Percentiles rank a stretch among this genome's conserved stretches.
Conservation (phyloP, 2,797 vertebrate genomes). For the Phoxinus dragarum region DNA sequence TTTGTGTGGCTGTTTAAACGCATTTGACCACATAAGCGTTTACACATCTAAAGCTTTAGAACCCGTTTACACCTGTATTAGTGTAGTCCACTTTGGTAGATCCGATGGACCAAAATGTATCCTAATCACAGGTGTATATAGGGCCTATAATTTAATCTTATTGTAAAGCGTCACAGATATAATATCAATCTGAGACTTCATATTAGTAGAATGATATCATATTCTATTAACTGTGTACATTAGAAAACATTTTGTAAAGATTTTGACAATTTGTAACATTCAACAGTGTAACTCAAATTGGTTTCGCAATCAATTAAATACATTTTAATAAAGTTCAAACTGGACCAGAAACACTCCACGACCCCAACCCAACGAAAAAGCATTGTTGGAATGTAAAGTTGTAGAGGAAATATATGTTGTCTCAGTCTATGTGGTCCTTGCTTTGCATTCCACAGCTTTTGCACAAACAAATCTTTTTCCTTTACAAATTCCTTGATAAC, state of each 20-base stretch:
- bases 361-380: not conserved
- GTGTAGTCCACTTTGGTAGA: too few species aligned
- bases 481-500: constrained; percentile 20
- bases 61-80: too few species aligned
- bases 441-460: constrained; percentile 35
- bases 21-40: too few species aligned
- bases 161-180: not conserved
- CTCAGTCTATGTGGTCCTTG: not conserved
- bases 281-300: not conserved
- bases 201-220: not conserved
- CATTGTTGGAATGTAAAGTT: constrained; percentile 28
- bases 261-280: not conserved
- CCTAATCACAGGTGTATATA: too few species aligned
- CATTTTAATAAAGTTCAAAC: not conserved
- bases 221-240: not conserved
- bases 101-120: too few species aligned
- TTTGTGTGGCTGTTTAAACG: too few species aligned
- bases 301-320: not conserved
- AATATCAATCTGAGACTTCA: not conserved
- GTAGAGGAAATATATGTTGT: constrained; percentile 45
- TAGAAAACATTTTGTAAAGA: not conserved
- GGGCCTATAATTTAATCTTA: not conserved
- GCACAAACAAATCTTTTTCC: constrained; percentile 26
- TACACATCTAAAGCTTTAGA: too few species aligned
- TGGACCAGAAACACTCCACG: not conserved